Percentiles rank a stretch among this genome's conserved stretches.
phyloP scores from a whole-genome alignment of 2,888 invertebrate species.

The Mythimna ferrago region DNA sequence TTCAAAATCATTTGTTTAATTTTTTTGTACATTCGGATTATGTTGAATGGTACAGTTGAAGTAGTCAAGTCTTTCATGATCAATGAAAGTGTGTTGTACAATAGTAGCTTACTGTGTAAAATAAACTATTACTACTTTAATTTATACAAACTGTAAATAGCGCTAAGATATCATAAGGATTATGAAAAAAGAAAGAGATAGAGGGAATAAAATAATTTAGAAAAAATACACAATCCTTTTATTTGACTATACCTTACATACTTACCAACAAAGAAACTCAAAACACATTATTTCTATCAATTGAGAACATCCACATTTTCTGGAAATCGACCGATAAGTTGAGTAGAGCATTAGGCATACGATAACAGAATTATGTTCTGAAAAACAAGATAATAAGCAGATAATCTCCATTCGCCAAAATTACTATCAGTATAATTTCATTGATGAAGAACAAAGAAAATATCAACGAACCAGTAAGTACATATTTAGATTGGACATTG shows the following conservation, averaged over 20 bases:
- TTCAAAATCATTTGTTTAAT: slow-evolving; percentile 64
- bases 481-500: not conserved
- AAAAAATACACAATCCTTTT: slow-evolving; percentile 75
- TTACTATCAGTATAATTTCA: slow-evolving; percentile 1
- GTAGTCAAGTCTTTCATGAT: slow-evolving; percentile 86
- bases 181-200: slow-evolving; percentile 89
- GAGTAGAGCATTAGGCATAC: slow-evolving; percentile 5
- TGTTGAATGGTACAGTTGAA: slow-evolving; percentile 66
- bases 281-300: not conserved
- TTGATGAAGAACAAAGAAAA: slow-evolving; percentile 22
- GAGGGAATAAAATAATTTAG: slow-evolving; percentile 88
- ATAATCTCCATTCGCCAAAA: not conserved
- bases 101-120: slow-evolving; percentile 87
- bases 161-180: slow-evolving; percentile 87
- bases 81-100: slow-evolving; percentile 86
- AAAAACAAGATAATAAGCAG: slow-evolving; percentile 25
- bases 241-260: slow-evolving; percentile 60
- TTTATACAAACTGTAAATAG: slow-evolving; percentile 90
- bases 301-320: slow-evolving; percentile 10
- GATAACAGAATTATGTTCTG: slow-evolving; percentile 24
- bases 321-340: slow-evolving; percentile 4
- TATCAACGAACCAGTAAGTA: not conserved
- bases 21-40: slow-evolving; percentile 62
- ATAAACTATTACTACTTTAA: slow-evolving; percentile 88
- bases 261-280: not conserved